phyloP scores from a whole-genome alignment of 2,113 vertebrate species.

The Epinephelus moara region DNA sequence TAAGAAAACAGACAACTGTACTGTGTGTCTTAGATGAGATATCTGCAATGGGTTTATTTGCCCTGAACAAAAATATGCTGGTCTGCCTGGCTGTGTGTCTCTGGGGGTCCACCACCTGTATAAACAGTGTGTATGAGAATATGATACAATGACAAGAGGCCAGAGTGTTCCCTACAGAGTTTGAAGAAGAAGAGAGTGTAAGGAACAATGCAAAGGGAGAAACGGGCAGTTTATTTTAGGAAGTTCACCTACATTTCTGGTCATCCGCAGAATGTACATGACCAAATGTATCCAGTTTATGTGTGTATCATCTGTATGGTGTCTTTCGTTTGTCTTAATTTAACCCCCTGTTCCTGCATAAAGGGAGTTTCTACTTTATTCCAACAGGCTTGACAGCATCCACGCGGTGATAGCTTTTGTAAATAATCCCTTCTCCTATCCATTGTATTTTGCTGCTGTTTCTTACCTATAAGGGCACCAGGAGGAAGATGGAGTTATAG shows the following conservation, averaged over 20 bases:
- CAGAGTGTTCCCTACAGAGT: conserved; percentile 1
- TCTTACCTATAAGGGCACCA: neutral
- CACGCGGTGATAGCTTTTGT: neutral
- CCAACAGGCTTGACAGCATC: neutral
- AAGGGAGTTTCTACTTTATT: neutral
- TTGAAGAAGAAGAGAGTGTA: conserved; percentile 3
- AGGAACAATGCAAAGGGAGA: neutral
- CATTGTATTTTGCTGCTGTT: neutral
- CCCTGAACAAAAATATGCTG: conserved; percentile 37
- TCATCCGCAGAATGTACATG: neutral
- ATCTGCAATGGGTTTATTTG: conserved; percentile 33
- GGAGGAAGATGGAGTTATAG: neutral
- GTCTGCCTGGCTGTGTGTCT: conserved; percentile 1
- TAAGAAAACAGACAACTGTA: neutral
- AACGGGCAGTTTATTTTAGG: neutral
- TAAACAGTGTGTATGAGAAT: conserved; percentile 63
- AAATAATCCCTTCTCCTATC: neutral
- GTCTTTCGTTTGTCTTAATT: too few relatives aligned
- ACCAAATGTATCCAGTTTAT: neutral
- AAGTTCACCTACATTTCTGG: neutral
- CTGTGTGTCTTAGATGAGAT: neutral
- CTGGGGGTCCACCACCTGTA: conserved; percentile 66
- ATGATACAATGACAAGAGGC: conserved; percentile 39
- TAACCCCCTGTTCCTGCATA: neutral
- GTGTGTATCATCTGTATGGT: too few relatives aligned